These are phyloP conservation scores for Blastomussa wellsi DNA, from an alignment of 92 coral and sea anemone genomes.

Conservation along the genomic window DNA sequence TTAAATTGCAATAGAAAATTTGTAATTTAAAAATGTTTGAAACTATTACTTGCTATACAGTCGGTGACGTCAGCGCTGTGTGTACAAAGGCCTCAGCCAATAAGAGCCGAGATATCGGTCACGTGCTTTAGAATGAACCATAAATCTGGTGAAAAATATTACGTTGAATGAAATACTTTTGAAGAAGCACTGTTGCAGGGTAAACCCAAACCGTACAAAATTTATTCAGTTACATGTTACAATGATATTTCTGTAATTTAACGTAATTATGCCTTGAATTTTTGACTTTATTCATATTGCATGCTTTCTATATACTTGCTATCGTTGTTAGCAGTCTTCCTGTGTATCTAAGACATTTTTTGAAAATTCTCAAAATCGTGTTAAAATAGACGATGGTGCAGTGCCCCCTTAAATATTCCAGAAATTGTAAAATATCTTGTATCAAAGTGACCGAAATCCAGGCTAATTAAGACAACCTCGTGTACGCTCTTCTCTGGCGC, in stretches of 20 bases:
- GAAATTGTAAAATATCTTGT: neutral
- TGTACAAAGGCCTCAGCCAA: neutral
- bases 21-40: constrained; percentile 5
- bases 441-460: neutral
- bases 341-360: neutral
- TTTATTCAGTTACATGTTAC: neutral
- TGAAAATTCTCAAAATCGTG: neutral
- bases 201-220: neutral
- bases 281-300: neutral
- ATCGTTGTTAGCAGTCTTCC: neutral
- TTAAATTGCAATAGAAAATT: constrained; percentile 25
- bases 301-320: neutral
- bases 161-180: neutral
- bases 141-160: neutral
- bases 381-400: neutral
- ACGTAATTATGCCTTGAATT: neutral
- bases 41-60: constrained; percentile 13
- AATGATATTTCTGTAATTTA: neutral
- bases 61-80: neutral
- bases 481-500: neutral
- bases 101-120: constrained; percentile 17
- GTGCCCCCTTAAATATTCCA: neutral
- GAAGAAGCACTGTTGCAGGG: neutral
- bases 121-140: neutral
- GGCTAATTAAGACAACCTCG: neutral